Base-by-base conservation (phyloP, 1,140 invertebrate genomes). In the Geopemphigus sp. region DNA sequence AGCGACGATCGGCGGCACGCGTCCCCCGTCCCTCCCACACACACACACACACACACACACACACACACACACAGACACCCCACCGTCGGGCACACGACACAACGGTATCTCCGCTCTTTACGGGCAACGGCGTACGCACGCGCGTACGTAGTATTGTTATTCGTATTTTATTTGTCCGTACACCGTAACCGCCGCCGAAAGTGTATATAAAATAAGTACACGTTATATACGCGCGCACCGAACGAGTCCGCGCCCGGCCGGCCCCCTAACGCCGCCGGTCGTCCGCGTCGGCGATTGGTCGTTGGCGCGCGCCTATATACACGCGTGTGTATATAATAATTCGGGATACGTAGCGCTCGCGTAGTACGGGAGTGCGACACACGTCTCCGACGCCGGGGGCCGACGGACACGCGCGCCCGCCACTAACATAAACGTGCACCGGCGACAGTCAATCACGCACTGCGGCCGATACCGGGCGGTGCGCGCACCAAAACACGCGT, bases 1-100 rank as follows among this genome's bases (percentile, higher is more conserved):
- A 70, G 19, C 63, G n/a, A n/a, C n/a, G 5, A 19, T 22, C 32
- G 47, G 47, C 47, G 64, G 64, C 64, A 66, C 64, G 64, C 64
- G 64, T 19, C 63, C 63, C 59, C 59, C 59, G 26, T 12, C 15
- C 15, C 26, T 39, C 32, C 32, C 3, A 39, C 32, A 39, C 32
- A 39, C 32, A 3, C 32, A 3, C 32, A 4, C 32, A 39, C 32
- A n/a, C 22, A 59, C n/a, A n/a, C n/a, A n/a, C 3, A 39, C 32
- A 39, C 32, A 39, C 32, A 3, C 32, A 3, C 32, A 4, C 32
- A 39, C 32, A n/a, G n/a, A n/a, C n/a, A n/a, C n/a, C n/a, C n/a
- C n/a, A n/a, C 24, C 59, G 24, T 12, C 26, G 6, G 17, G 19
- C 29, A 29, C 29, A 19, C 19, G 26, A 63, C 26, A 26, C 64